phyloP scores from a whole-genome alignment of 1,140 invertebrate species.

The Leptinotarsa lineolata region DNA sequence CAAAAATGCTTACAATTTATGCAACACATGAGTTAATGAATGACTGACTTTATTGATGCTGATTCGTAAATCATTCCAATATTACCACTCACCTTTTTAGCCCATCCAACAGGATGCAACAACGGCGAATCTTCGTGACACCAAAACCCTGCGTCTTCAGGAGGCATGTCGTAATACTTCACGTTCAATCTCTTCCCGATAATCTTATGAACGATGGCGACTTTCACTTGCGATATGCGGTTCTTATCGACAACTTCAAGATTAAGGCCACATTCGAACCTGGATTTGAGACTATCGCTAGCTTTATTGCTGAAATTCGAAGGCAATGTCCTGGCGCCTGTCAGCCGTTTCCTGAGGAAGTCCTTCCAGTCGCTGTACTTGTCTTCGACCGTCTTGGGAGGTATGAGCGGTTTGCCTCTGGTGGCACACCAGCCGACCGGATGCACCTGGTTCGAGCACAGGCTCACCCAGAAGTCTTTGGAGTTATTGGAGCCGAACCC shows the following conservation, averaged over 20 bases:
- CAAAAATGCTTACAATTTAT: too few species aligned
- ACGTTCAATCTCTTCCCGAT: conserved; percentile 90
- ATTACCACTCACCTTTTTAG: conserved; percentile 60
- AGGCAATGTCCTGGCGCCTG: conserved; percentile 87
- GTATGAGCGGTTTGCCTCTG: conserved; percentile 90
- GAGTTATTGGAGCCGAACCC: conserved; percentile 83
- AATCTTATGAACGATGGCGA: conserved; percentile 86
- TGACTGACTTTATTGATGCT: not conserved
- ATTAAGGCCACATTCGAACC: conserved; percentile 79
- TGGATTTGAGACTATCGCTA: conserved; percentile 78
- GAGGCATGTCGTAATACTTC: conserved; percentile 82
- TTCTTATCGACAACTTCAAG: conserved; percentile 96
- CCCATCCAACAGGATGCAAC: conserved; percentile 96
- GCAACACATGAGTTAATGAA: too few species aligned
- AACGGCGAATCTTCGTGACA: conserved; percentile 93
- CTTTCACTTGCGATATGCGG: conserved; percentile 87
- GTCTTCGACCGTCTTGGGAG: conserved; percentile 86
- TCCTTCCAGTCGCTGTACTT: conserved; percentile 96
- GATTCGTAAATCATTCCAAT: not conserved
- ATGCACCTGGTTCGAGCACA: conserved; percentile 91
- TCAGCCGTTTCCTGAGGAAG: conserved; percentile 87
- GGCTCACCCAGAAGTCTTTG: conserved; percentile 95
- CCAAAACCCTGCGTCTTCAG: conserved; percentile 87
- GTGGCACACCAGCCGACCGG: conserved; percentile 97
- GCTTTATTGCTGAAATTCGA: conserved; percentile 90